Evolutionary conservation across 2,113 vertebrate species (phyloP).

Genomic region (Urocynchramus pylzowi): DNA sequence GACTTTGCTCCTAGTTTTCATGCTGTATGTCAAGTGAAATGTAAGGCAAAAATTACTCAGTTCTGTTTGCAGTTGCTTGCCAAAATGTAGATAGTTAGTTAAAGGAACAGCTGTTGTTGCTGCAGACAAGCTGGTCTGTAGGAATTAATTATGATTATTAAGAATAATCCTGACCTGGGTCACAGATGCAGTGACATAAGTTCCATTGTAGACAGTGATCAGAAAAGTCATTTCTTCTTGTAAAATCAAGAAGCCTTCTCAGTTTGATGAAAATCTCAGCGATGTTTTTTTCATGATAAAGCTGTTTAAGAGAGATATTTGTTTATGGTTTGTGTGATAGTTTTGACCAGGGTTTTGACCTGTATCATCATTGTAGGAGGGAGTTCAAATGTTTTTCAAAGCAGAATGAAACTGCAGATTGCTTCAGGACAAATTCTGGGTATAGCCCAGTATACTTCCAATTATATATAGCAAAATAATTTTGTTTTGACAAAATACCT

Average conservation of each 20-base stretch:
- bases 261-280: neutral
- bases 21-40: constrained; percentile 18
- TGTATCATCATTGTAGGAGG: neutral
- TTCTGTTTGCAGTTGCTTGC: constrained; percentile 16
- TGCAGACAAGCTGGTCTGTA: constrained; percentile 56
- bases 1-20: constrained; percentile 6
- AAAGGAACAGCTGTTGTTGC: constrained; percentile 63
- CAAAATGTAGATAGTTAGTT: constrained; percentile 48
- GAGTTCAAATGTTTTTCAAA: neutral
- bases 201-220: constrained; percentile 20
- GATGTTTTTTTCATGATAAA: neutral
- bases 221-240: neutral
- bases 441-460: neutral
- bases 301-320: neutral
- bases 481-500: neutral
- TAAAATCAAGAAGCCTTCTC: neutral
- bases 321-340: neutral
- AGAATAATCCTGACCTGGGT: constrained; percentile 56
- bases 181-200: constrained; percentile 14
- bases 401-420: neutral
- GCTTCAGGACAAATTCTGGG: neutral
- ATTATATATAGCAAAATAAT: neutral
- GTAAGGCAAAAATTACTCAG: neutral
- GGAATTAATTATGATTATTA: constrained; percentile 74
- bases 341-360: neutral